Conservation (phyloP, 2,113 vertebrate genomes). For the Mus musculus region GRCm39 chr5:141844001-141844500, state of each 20-base stretch:
- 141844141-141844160: neutral
- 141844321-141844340: neutral
- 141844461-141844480: conserved; percentile 67
- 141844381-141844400: conserved; percentile 12
- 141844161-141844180: neutral
- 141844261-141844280: neutral
- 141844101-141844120: neutral
- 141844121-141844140: neutral
- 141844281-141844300: neutral
- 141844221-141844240: neutral
- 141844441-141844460: conserved; percentile 71
- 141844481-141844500: conserved; percentile 70
- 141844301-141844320: neutral
- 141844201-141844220: neutral
- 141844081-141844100: neutral
- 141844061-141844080: neutral
- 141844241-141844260: neutral
- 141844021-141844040: neutral
- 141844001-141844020: neutral
- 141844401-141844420: conserved; percentile 67
- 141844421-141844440: conserved; percentile 71
- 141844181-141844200: neutral
- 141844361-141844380: conserved; percentile 55
- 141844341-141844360: conserved; percentile 14
- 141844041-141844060: neutral